These are phyloP conservation scores for Lasioglossum pauxillum DNA, from an alignment of 2,888 invertebrate genomes.

Conservation along the genomic window DNA sequence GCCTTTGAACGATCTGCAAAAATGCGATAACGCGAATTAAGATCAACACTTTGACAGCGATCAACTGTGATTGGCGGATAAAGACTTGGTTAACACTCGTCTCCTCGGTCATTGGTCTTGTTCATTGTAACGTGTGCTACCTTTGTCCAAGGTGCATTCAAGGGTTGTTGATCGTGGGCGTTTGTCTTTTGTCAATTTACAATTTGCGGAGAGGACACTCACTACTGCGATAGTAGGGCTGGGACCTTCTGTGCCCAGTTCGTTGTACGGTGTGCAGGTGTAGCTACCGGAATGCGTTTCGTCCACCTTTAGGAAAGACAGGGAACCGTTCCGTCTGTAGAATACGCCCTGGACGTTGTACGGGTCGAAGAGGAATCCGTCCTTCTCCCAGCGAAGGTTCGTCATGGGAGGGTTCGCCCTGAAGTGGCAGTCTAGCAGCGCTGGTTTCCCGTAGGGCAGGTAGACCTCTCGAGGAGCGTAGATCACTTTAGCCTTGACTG, in stretches of 20 bases:
- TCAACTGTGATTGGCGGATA: constrained; percentile 74
- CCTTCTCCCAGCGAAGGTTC: constrained; percentile 96
- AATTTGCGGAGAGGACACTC: constrained; percentile 45
- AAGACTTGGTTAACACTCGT: constrained; percentile 70
- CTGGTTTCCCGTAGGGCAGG: constrained; percentile 93
- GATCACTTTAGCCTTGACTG: constrained; percentile 96
- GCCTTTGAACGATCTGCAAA: constrained; percentile 89
- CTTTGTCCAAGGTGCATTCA: constrained; percentile 1
- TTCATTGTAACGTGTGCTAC: not conserved
- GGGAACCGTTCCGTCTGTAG: constrained; percentile 93
- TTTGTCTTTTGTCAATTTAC: not conserved
- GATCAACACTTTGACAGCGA: not conserved
- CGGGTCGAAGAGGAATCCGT: constrained; percentile 95
- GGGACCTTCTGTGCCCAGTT: constrained; percentile 93
- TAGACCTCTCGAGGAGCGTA: constrained; percentile 94
- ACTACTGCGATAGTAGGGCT: constrained; percentile 93
- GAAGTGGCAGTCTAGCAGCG: constrained; percentile 95
- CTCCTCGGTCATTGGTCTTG: constrained; percentile 72
- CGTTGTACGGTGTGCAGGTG: constrained; percentile 96
- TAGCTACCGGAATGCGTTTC: constrained; percentile 95
- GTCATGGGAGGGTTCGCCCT: constrained; percentile 96
- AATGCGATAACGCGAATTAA: not conserved
- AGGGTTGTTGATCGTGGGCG: not conserved
- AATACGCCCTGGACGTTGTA: constrained; percentile 95
- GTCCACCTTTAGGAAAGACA: constrained; percentile 93